phyloP scores from a whole-genome alignment of 2,888 invertebrate species.

The Arge pagana region DNA sequence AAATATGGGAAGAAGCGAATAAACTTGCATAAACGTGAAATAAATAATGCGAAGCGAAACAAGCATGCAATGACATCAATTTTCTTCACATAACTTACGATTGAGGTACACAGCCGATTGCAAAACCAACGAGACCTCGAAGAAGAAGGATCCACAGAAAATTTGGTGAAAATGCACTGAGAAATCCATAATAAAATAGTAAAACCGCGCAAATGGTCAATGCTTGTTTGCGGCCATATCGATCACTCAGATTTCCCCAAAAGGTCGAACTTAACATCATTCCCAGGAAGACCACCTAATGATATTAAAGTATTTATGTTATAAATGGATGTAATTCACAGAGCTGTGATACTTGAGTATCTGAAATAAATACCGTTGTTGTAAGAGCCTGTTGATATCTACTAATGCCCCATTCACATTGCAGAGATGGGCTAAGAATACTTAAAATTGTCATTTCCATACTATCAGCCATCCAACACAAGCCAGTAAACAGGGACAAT shows the following conservation, averaged over 20 bases:
- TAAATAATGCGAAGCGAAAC: slow-evolving; percentile 15
- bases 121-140: slow-evolving; percentile 92
- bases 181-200: slow-evolving; percentile 86
- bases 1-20: slow-evolving; percentile 31
- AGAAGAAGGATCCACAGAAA: slow-evolving; percentile 89
- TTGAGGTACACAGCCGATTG: slow-evolving; percentile 95
- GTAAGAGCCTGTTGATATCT: slow-evolving; percentile 91
- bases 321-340: background rate
- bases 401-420: slow-evolving; percentile 92
- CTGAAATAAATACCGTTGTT: slow-evolving; percentile 70
- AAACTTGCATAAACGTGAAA: slow-evolving; percentile 28
- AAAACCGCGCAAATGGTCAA: slow-evolving; percentile 87
- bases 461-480: slow-evolving; percentile 96
- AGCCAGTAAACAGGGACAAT: slow-evolving; percentile 80
- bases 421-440: slow-evolving; percentile 89
- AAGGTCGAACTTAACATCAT: slow-evolving; percentile 97
- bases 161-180: slow-evolving; percentile 89
- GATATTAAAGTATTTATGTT: slow-evolving; percentile 3
- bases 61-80: slow-evolving; percentile 15
- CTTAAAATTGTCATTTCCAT: slow-evolving; percentile 98
- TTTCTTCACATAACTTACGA: slow-evolving; percentile 72
- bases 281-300: slow-evolving; percentile 81
- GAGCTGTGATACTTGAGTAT: no score
- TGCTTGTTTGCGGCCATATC: slow-evolving; percentile 92
- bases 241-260: slow-evolving; percentile 94